These are phyloP conservation scores for Chrysolina americana DNA, from an alignment of 2,888 invertebrate genomes.

Conservation along the genomic window DNA sequence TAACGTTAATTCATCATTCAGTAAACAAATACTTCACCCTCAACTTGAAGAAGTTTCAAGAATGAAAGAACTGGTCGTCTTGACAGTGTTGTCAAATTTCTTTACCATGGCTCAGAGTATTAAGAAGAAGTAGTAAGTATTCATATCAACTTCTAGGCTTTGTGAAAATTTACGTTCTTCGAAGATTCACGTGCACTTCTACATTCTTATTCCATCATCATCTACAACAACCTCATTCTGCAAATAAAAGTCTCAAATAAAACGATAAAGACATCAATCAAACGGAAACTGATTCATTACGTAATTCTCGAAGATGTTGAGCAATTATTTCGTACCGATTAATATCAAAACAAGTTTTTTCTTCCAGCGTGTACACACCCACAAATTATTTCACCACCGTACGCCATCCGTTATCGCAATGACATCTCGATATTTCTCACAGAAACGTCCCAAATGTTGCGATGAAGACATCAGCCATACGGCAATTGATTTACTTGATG, in stretches of 20 bases:
- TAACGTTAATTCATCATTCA: too few species aligned
- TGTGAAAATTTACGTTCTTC: too few species aligned
- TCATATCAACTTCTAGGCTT: too few species aligned
- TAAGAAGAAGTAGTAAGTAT: too few species aligned
- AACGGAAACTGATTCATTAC: constrained; percentile 16
- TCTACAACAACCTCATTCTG: neutral
- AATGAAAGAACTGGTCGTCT: too few species aligned
- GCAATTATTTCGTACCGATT: constrained; percentile 27
- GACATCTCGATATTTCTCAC: constrained; percentile 26
- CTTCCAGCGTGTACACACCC: constrained; percentile 8
- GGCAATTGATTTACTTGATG: constrained; percentile 19
- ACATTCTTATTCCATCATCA: neutral
- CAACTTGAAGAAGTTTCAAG: too few species aligned
- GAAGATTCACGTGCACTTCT: too few species aligned
- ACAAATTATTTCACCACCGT: constrained; percentile 7
- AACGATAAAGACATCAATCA: constrained; percentile 25
- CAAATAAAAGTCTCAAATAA: neutral
- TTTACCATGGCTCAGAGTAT: too few species aligned
- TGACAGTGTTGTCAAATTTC: too few species aligned
- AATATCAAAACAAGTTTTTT: constrained; percentile 25
- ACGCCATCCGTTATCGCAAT: constrained; percentile 4
- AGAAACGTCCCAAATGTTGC: constrained; percentile 21
- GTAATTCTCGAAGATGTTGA: constrained; percentile 20
- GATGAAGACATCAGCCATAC: constrained; percentile 27
- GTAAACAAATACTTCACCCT: too few species aligned